Conservation (phyloP, 2,113 vertebrate genomes). For the Salvelinus namaycush region DNA sequence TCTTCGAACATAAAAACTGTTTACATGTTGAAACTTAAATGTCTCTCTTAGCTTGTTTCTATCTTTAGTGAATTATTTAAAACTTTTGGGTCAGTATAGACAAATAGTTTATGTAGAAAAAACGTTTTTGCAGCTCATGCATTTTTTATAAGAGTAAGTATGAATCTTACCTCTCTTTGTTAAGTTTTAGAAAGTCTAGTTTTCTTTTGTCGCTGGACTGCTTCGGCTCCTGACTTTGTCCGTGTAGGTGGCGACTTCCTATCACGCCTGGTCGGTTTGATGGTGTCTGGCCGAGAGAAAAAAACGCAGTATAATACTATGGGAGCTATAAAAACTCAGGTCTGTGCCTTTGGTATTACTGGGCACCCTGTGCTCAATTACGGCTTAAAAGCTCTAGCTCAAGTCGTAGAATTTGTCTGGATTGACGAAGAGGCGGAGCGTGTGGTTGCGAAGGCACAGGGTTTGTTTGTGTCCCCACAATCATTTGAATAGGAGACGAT, state of each 20-base stretch:
- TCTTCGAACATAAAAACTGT: slow-evolving; percentile 27
- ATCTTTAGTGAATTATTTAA: not conserved
- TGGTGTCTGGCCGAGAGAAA: slow-evolving; percentile 76
- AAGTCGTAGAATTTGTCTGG: slow-evolving; percentile 92
- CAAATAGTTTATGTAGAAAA: no score
- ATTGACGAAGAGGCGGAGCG: slow-evolving; percentile 88
- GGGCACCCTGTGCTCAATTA: slow-evolving; percentile 89
- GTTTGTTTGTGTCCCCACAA: slow-evolving; percentile 80
- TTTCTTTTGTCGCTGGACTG: slow-evolving; percentile 36
- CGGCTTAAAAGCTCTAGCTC: slow-evolving; percentile 87
- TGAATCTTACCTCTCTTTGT: slow-evolving; percentile 57
- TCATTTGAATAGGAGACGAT: slow-evolving; percentile 73
- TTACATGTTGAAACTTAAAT: not conserved
- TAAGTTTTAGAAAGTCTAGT: not conserved
- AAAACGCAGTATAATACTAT: slow-evolving; percentile 88
- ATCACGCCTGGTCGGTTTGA: slow-evolving; percentile 74
- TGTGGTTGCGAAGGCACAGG: slow-evolving; percentile 76
- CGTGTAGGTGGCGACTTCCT: slow-evolving; percentile 79
- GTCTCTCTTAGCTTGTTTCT: not conserved
- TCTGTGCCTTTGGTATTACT: slow-evolving; percentile 88
- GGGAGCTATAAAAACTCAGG: slow-evolving; percentile 89
- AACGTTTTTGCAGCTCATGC: not conserved
- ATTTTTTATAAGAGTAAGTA: not conserved
- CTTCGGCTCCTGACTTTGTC: slow-evolving; percentile 62
- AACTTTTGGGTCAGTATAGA: not conserved